Conservation (phyloP, 2,797 vertebrate species). For the Tapirus indicus region DNA sequence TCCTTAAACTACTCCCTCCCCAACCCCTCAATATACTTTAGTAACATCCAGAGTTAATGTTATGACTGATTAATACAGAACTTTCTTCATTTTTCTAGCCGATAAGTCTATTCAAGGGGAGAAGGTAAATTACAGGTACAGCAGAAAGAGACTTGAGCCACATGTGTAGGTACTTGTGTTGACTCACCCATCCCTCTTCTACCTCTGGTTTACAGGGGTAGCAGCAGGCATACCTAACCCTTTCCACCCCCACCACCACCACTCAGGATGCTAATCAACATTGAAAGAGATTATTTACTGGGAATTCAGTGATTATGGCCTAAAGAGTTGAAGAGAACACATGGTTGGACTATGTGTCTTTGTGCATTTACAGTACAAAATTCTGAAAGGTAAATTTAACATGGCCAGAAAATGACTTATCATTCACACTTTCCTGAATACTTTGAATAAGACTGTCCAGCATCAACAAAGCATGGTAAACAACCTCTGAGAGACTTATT, state of each 20-base stretch:
- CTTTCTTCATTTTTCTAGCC: not conserved
- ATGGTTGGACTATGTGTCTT: conserved; percentile 26
- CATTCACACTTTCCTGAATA: conserved; percentile 31
- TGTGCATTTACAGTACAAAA: not conserved
- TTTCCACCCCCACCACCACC: not conserved
- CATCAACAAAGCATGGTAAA: conserved; percentile 29
- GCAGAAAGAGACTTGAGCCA: not conserved
- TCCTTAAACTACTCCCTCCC: not conserved
- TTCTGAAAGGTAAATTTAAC: conserved; percentile 49
- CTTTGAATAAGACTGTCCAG: conserved; percentile 16
- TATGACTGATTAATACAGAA: not conserved
- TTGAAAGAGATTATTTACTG: not conserved
- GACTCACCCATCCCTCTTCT: not conserved
- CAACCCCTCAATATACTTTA: not conserved
- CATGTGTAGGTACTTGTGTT: not conserved
- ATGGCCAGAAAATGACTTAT: conserved; percentile 47
- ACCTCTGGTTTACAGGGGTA: not conserved
- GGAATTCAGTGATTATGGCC: not conserved
- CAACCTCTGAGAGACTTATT: not conserved
- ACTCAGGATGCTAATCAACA: not conserved
- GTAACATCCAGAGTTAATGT: not conserved
- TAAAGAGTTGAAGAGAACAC: not conserved
- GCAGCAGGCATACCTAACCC: not conserved
- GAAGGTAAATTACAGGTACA: not conserved
- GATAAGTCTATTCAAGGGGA: not conserved